Conservation (phyloP, 2,797 vertebrate species). For the Pempheris klunzingeri region DNA sequence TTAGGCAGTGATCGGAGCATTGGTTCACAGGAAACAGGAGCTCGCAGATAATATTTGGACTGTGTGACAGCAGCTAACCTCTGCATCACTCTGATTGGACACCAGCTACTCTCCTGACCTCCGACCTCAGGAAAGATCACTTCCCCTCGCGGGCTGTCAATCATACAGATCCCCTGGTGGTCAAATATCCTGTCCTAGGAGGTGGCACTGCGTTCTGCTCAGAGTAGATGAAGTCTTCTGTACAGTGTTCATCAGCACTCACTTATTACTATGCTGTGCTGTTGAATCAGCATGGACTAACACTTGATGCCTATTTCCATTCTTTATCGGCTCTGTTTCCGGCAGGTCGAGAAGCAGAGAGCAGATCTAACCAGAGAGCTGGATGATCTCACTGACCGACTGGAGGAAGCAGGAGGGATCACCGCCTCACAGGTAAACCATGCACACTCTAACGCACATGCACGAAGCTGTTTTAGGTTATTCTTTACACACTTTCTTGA, state of each 20-base stretch:
- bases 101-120: slow-evolving; percentile 39
- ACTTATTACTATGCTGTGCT: too few species aligned
- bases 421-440: slow-evolving; percentile 85
- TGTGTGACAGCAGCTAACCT: slow-evolving; percentile 41
- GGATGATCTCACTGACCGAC: slow-evolving; percentile 87
- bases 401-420: slow-evolving; percentile 88
- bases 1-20: not conserved
- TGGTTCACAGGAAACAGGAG: slow-evolving; percentile 41
- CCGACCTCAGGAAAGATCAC: slow-evolving; percentile 43
- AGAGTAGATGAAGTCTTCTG: slow-evolving; percentile 1
- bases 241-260: not conserved
- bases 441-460: not conserved
- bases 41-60: slow-evolving; percentile 50
- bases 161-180: slow-evolving; percentile 25
- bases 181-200: slow-evolving; percentile 26
- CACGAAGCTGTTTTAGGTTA: too few species aligned
- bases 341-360: slow-evolving; percentile 89
- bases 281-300: too few species aligned
- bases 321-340: slow-evolving; percentile 6
- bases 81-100: slow-evolving; percentile 40
- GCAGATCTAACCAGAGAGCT: slow-evolving; percentile 86
- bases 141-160: slow-evolving; percentile 49
- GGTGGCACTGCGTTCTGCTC: not conserved
- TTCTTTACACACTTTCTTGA: not conserved
- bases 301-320: not conserved